Evolutionary conservation across 2,113 vertebrate genomes (phyloP).

Genomic region (Indri indri): DNA sequence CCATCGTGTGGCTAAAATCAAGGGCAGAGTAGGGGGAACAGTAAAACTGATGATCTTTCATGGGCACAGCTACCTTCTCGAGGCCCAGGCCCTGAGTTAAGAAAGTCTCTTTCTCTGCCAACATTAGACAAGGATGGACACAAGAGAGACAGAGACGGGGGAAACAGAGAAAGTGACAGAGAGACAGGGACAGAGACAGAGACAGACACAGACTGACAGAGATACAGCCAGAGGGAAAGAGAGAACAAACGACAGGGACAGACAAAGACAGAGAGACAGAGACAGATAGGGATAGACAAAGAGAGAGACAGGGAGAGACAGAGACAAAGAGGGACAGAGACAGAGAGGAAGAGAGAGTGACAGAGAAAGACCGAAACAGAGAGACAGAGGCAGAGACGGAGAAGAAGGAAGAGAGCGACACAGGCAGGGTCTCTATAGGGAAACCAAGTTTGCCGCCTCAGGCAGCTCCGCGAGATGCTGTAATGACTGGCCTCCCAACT

Average conservation of each 20-base stretch:
- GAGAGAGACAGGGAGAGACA: too few relatives aligned
- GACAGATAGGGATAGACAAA: too few relatives aligned
- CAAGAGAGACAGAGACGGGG: not conserved
- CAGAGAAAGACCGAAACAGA: too few relatives aligned
- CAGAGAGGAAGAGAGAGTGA: too few relatives aligned
- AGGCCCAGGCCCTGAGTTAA: not conserved
- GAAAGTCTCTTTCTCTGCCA: not conserved
- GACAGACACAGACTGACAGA: not conserved
- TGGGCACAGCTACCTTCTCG: not conserved
- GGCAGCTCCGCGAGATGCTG: not conserved
- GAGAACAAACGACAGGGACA: too few relatives aligned
- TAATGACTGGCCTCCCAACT: not conserved
- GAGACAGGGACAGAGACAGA: too few relatives aligned
- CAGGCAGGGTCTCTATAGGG: not conserved
- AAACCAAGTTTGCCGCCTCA: not conserved
- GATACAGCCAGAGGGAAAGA: too few relatives aligned
- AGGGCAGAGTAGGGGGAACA: not conserved
- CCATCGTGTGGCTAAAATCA: not conserved
- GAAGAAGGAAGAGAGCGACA: not conserved
- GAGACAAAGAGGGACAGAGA: too few relatives aligned
- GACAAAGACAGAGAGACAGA: too few relatives aligned
- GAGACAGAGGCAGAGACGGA: too few relatives aligned
- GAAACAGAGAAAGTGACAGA: too few relatives aligned
- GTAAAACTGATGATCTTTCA: not conserved
- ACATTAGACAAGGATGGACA: not conserved